Conservation (phyloP, 1,140 invertebrate genomes). For the Contarinia nasturtii region DNA sequence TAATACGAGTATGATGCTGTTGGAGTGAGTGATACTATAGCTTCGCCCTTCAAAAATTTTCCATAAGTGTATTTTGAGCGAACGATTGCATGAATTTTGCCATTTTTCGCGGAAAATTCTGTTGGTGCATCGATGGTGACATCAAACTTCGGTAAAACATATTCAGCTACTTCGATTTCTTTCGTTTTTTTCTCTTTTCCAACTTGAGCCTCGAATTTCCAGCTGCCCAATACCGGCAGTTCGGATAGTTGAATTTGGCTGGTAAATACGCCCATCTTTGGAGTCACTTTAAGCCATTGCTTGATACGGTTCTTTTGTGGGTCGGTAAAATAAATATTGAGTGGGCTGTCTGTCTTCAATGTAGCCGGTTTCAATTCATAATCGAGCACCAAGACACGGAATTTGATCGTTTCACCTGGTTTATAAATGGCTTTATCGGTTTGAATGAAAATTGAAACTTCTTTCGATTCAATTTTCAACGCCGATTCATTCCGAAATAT, state of each 20-base stretch:
- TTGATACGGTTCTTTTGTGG: slow-evolving; percentile 42
- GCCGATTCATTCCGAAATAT: slow-evolving; percentile 54
- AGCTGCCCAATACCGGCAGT: slow-evolving; percentile 68
- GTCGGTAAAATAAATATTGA: neutral
- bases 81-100: slow-evolving; percentile 49
- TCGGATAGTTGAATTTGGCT: slow-evolving; percentile 55
- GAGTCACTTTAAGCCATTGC: slow-evolving; percentile 48
- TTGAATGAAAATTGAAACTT: slow-evolving; percentile 81
- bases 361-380: slow-evolving; percentile 42
- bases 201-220: slow-evolving; percentile 47
- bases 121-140: slow-evolving; percentile 57
- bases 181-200: slow-evolving; percentile 35
- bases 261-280: slow-evolving; percentile 52
- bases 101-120: slow-evolving; percentile 60
- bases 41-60: neutral
- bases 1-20: neutral
- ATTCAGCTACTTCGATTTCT: slow-evolving; percentile 49
- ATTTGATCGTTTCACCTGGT: slow-evolving; percentile 65
- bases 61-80: slow-evolving; percentile 49
- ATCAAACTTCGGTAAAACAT: slow-evolving; percentile 76
- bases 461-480: slow-evolving; percentile 63
- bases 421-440: slow-evolving; percentile 90
- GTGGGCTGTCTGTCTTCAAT: neutral
- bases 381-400: slow-evolving; percentile 65
- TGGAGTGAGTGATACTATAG: neutral